phyloP scores from a whole-genome alignment of 2,113 vertebrate genomes.

The Typhlomys cinereus region DNA sequence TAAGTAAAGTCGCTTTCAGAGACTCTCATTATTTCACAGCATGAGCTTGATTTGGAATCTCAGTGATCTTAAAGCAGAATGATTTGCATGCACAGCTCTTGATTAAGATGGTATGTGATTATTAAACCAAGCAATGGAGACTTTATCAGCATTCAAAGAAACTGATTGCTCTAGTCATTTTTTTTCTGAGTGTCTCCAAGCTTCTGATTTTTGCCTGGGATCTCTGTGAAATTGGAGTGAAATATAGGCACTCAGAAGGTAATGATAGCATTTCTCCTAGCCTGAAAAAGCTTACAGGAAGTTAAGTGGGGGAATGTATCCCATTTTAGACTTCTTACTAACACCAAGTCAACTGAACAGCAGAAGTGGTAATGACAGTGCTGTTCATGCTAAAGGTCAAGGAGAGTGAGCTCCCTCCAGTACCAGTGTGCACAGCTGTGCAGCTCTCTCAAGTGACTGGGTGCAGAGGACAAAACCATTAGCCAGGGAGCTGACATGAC shows the following conservation, averaged over 20 bases:
- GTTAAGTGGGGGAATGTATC: neutral
- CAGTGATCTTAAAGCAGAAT: conserved; percentile 49
- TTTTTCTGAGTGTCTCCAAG: neutral
- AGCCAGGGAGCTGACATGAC: neutral
- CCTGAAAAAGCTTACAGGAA: neutral
- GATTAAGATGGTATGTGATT: conserved; percentile 39
- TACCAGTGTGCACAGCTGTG: neutral
- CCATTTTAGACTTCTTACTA: neutral
- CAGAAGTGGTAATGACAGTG: neutral
- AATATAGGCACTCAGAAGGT: neutral
- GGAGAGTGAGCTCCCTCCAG: too few species aligned
- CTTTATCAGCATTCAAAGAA: neutral
- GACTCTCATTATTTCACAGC: conserved; percentile 62
- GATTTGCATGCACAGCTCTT: conserved; percentile 36
- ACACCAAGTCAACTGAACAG: neutral
- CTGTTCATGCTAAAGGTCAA: neutral
- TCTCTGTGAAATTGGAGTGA: neutral
- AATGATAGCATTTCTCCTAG: neutral
- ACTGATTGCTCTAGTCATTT: neutral
- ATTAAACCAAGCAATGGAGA: conserved; percentile 22
- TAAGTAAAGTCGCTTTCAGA: conserved; percentile 43
- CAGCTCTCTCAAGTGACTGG: neutral
- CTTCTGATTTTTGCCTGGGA: neutral
- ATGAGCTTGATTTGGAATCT: conserved; percentile 55
- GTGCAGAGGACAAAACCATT: neutral